Percentiles rank a stretch among this genome's conserved stretches.
Conservation (phyloP, 2,113 vertebrate genomes). For the human (Homo sapiens) region GRCh38 chr20:5346001-5346500, state of each 20-base stretch:
- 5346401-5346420: neutral
- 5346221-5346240: neutral
- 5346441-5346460: neutral
- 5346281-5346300: neutral
- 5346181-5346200: neutral
- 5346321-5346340: neutral
- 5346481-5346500: neutral
- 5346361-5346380: neutral
- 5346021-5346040: neutral
- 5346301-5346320: neutral
- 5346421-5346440: neutral
- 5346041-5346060: neutral
- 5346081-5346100: neutral
- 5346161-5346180: neutral
- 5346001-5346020: neutral
- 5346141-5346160: neutral
- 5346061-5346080: neutral
- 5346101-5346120: neutral
- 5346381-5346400: neutral
- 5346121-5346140: neutral
- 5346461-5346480: neutral
- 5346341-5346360: neutral
- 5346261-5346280: neutral
- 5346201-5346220: neutral
- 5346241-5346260: neutral